Conservation (phyloP, 2,888 invertebrate genomes). For the Hymenopus coronatus region DNA sequence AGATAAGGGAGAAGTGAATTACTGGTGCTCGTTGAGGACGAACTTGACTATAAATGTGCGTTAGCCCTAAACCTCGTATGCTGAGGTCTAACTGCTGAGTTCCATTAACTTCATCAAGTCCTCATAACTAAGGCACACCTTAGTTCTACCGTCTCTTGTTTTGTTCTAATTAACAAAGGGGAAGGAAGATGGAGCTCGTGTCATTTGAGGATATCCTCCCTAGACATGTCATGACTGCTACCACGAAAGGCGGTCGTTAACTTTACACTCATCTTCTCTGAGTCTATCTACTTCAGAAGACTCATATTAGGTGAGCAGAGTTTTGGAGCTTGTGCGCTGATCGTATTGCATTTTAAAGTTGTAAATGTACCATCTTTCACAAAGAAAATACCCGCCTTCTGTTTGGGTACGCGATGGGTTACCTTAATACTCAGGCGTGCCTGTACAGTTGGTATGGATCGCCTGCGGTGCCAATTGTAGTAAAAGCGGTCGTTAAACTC, state of each 20-base stretch:
- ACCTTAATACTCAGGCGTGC: too few relatives aligned
- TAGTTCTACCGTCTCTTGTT: not conserved
- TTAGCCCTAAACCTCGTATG: not conserved
- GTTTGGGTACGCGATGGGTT: too few relatives aligned
- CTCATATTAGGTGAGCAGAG: too few relatives aligned
- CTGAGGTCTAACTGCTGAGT: not conserved
- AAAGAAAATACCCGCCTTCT: too few relatives aligned
- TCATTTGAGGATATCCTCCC: not conserved
- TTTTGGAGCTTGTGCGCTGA: too few relatives aligned
- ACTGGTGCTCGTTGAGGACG: not conserved
- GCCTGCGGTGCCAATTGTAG: too few relatives aligned
- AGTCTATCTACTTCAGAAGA: too few relatives aligned
- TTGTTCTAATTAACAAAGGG: not conserved
- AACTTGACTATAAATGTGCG: not conserved
- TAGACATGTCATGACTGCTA: not conserved
- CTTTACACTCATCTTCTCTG: not conserved
- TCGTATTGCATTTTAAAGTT: too few relatives aligned
- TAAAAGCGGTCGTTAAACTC: too few relatives aligned
- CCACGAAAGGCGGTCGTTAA: not conserved
- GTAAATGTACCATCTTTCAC: too few relatives aligned
- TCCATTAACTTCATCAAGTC: not conserved
- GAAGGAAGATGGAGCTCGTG: not conserved
- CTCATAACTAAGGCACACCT: not conserved
- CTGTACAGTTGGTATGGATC: too few relatives aligned
- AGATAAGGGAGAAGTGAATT: not conserved